Evolutionary conservation across 2,113 vertebrate genomes (phyloP).

Genomic region (Cyprinus carpio): DNA sequence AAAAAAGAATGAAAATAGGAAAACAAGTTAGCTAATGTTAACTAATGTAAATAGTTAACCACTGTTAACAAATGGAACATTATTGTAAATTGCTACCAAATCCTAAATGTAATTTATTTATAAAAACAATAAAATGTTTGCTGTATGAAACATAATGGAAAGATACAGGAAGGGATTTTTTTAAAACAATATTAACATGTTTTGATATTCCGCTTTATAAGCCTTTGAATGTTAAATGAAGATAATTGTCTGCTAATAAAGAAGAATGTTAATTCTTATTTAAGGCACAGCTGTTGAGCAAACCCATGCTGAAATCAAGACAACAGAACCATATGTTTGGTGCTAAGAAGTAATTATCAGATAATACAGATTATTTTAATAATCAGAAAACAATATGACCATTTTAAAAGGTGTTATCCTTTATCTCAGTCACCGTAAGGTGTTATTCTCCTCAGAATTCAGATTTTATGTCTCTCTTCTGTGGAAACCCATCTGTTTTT

Average conservation of each 20-base stretch:
- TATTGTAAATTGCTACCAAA: not conserved
- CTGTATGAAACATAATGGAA: not conserved
- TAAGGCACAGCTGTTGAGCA: conserved; percentile 41
- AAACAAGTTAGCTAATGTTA: not conserved
- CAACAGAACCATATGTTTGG: conserved; percentile 40
- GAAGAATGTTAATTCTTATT: conserved; percentile 30
- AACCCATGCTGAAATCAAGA: conserved; percentile 53
- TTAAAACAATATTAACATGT: conserved; percentile 15
- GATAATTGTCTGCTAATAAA: conserved; percentile 45
- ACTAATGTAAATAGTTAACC: not conserved
- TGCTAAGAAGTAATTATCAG: conserved; percentile 53
- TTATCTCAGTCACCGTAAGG: conserved; percentile 35
- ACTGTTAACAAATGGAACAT: not conserved
- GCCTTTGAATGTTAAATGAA: conserved; percentile 36
- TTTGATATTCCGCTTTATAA: conserved; percentile 16
- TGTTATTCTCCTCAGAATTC: conserved; percentile 65
- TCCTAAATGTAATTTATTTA: not conserved
- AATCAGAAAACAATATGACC: conserved; percentile 66
- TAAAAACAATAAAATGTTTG: not conserved
- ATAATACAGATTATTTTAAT: conserved; percentile 55
- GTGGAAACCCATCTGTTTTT: conserved; percentile 65
- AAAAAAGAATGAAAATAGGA: too few relatives aligned
- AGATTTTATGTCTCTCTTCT: conserved; percentile 65
- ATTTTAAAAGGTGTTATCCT: conserved; percentile 58
- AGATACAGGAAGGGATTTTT: not conserved